Evolutionary conservation across 2,797 vertebrate species (phyloP).

Genomic region (Poeciliopsis gracilis): DNA sequence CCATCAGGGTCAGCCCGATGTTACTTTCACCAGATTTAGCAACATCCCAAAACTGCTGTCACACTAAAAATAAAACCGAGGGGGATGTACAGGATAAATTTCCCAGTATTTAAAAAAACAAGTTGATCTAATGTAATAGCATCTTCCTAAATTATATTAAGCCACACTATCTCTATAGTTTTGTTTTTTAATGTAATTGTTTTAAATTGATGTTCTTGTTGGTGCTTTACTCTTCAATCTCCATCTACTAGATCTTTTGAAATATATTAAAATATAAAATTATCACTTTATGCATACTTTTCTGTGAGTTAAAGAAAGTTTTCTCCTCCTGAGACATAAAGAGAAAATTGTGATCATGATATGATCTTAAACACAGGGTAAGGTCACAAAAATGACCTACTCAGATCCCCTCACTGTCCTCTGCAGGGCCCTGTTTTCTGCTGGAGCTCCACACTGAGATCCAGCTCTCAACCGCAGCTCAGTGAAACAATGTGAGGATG

Average conservation of each 20-base stretch:
- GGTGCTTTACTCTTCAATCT: not conserved
- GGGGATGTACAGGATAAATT: not conserved
- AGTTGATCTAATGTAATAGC: not conserved
- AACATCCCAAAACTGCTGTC: not conserved
- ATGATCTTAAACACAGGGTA: not conserved
- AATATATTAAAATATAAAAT: not conserved
- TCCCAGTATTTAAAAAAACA: not conserved
- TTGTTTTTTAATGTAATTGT: not conserved
- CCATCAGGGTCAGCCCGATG: constrained; percentile 15
- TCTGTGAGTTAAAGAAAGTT: not conserved
- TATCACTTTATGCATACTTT: not conserved
- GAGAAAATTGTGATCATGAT: not conserved
- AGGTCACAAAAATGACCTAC: not conserved
- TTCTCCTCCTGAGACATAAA: not conserved
- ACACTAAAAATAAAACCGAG: not conserved
- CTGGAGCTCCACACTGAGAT: not conserved
- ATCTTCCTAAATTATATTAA: not conserved
- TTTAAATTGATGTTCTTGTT: not conserved
- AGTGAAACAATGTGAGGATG: not conserved
- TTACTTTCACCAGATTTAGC: constrained; percentile 2
- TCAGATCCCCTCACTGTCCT: not conserved
- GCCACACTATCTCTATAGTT: no score
- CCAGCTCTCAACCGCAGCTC: not conserved
- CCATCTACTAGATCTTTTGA: not conserved
- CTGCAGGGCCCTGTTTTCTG: not conserved